phyloP scores from a whole-genome alignment of 2,113 vertebrate species.

The Lates calcarifer region DNA sequence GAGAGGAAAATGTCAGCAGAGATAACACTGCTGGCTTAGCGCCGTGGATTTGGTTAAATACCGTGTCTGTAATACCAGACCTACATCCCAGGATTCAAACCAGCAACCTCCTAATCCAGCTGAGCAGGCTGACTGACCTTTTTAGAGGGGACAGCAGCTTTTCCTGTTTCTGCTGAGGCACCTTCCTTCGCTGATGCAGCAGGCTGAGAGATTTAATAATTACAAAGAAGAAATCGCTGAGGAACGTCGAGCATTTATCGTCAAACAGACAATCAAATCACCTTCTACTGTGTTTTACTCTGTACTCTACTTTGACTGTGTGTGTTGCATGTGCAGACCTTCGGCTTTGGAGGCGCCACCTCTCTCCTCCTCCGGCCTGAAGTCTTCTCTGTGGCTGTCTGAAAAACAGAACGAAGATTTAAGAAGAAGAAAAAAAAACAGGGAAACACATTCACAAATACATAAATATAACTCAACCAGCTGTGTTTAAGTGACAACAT shows the following conservation, averaged over 20 bases:
- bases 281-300: background rate
- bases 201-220: constrained; percentile 21
- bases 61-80: background rate
- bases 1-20: background rate
- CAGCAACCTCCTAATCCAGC: background rate
- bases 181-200: background rate
- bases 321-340: constrained; percentile 33
- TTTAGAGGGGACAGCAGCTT: rapidly evolving
- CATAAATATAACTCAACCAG: no score
- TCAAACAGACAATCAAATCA: no score
- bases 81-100: background rate
- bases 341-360: constrained; percentile 5
- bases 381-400: constrained; percentile 32
- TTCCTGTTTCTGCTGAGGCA: background rate
- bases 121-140: constrained; percentile 6
- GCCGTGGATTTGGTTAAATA: background rate
- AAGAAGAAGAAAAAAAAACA: background rate
- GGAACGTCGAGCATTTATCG: no score
- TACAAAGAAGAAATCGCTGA: no score
- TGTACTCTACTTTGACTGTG: background rate
- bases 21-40: background rate
- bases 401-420: constrained; percentile 33
- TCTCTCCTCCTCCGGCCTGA: constrained; percentile 33
- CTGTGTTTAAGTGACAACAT: no score
- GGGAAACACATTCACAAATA: no score